A percentile compares a stretch with the other conserved stretches of the same genome.
These are phyloP conservation scores for Vandiemenella viatica DNA, from an alignment of 2,888 invertebrate genomes.

Conservation along the genomic window DNA sequence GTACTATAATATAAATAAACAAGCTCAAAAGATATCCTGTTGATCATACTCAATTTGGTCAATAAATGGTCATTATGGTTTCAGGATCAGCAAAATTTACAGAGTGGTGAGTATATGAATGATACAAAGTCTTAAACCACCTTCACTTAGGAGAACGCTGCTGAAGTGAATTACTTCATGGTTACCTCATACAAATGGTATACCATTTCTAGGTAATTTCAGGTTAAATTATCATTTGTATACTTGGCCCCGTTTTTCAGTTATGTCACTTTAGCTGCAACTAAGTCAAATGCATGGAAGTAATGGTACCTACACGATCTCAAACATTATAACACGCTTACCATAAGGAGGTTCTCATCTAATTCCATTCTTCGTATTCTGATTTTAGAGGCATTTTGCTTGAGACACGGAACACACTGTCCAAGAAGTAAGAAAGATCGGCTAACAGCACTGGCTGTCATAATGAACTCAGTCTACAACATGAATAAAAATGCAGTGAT, in stretches of 20 bases:
- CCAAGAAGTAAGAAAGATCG: slow-evolving; percentile 44
- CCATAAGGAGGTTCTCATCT: slow-evolving; percentile 65
- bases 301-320: not conserved
- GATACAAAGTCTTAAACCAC: too few species aligned
- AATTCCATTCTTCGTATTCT: slow-evolving; percentile 57
- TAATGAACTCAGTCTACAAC: not conserved
- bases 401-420: slow-evolving; percentile 61
- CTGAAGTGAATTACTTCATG: too few species aligned
- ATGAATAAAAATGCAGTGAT: not conserved
- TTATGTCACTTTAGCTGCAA: not conserved
- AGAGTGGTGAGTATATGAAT: too few species aligned
- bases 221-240: too few species aligned
- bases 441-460: not conserved
- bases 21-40: too few species aligned
- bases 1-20: too few species aligned
- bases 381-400: slow-evolving; percentile 65
- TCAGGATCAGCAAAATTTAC: too few species aligned
- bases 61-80: too few species aligned
- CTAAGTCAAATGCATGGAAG: not conserved
- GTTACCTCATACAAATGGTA: too few species aligned
- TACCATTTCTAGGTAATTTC: too few species aligned
- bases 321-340: slow-evolving; percentile 26
- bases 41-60: too few species aligned
- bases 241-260: not conserved
- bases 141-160: too few species aligned